A percentile compares a stretch with the other conserved stretches of the same genome.
Evolutionary conservation across 1,140 invertebrate species (phyloP).

Genomic region (Drepana arcuata): DNA sequence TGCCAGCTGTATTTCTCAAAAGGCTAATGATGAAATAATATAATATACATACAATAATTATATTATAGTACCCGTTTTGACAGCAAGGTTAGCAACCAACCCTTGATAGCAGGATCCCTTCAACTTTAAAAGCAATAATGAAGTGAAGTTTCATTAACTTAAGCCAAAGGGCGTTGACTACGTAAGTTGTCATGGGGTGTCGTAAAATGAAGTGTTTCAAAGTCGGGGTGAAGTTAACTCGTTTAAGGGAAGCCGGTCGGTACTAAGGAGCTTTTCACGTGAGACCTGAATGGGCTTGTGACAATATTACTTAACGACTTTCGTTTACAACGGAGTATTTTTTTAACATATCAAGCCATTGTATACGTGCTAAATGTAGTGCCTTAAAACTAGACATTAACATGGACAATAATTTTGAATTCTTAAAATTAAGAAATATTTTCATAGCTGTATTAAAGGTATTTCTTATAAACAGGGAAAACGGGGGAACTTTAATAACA

Average conservation of each 20-base stretch:
- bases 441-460: not conserved
- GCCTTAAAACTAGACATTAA: constrained; percentile 10
- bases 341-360: too few relatives aligned
- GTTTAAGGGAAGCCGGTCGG: constrained; percentile 17
- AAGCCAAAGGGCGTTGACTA: constrained; percentile 10
- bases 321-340: too few relatives aligned
- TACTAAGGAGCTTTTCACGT: constrained; percentile 14
- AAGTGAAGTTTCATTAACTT: constrained; percentile 6
- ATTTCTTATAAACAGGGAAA: too few relatives aligned
- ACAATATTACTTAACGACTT: too few relatives aligned
- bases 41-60: too few relatives aligned
- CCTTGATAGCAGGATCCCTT: not conserved
- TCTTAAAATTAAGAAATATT: too few relatives aligned
- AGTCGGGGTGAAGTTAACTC: constrained; percentile 15
- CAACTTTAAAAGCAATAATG: constrained; percentile 4
- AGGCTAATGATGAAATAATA: too few relatives aligned
- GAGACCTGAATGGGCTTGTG: constrained; percentile 16
- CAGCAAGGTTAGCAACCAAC: too few relatives aligned
- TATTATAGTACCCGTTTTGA: too few relatives aligned
- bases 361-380: too few relatives aligned
- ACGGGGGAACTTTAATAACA: too few relatives aligned
- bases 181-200: constrained; percentile 12
- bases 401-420: too few relatives aligned
- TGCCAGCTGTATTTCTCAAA: not conserved
- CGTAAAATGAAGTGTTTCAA: constrained; percentile 15